These are phyloP conservation scores for Marcusenius ussheri DNA, from an alignment of 2,113 vertebrate species.

Conservation along the genomic window DNA sequence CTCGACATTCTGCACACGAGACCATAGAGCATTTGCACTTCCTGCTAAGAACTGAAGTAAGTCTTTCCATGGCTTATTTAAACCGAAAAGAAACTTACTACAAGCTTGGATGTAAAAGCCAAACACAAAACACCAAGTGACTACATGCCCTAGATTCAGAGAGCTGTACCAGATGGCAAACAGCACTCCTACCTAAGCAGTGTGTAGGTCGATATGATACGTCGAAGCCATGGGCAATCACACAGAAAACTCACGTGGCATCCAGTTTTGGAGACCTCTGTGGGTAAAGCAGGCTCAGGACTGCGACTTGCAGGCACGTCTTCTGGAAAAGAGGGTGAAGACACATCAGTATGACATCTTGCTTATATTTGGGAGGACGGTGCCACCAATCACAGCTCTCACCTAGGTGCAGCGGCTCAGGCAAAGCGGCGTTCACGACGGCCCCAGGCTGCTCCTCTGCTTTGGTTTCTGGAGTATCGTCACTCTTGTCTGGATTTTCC, in stretches of 20 bases:
- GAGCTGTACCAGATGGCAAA: not conserved
- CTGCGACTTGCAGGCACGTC: not conserved
- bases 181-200: not conserved
- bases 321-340: not conserved
- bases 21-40: not conserved
- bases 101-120: not conserved
- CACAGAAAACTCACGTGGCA: not conserved
- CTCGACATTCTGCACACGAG: not conserved
- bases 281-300: not conserved
- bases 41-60: not conserved
- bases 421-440: no score
- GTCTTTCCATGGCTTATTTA: not conserved
- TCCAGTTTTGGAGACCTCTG: not conserved
- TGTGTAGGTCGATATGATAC: not conserved
- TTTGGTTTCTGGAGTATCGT: slow-evolving; percentile 16
- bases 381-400: not conserved
- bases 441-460: not conserved
- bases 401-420: no score
- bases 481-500: not conserved
- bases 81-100: not conserved
- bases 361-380: not conserved
- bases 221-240: not conserved
- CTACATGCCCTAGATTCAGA: not conserved
- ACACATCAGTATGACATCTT: not conserved
- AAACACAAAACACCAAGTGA: not conserved